These are phyloP conservation scores for Parnassius glacialis DNA, from an alignment of 2,888 invertebrate genomes.

Conservation along the genomic window DNA sequence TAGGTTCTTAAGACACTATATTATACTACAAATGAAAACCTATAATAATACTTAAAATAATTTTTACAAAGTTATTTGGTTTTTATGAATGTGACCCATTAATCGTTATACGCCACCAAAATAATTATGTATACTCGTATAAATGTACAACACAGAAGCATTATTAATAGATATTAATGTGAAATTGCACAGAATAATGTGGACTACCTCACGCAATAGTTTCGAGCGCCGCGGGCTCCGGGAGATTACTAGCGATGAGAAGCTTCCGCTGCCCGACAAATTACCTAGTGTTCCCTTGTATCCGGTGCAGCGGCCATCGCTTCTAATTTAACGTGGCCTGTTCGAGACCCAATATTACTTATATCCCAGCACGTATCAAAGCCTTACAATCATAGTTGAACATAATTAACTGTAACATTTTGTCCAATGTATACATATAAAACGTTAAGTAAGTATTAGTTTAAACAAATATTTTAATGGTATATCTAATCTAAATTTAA, in stretches of 20 bases:
- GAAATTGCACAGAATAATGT: constrained; percentile 16
- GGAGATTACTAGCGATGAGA: constrained; percentile 59
- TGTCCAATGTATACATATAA: background rate
- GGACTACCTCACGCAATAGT: constrained; percentile 18
- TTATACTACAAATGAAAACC: no score
- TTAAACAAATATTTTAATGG: no score
- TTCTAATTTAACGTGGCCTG: constrained; percentile 22
- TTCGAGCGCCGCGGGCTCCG: constrained; percentile 43
- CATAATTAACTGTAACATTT: constrained; percentile 8
- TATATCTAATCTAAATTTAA: no score
- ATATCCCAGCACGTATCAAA: constrained; percentile 10
- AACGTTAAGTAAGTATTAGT: background rate
- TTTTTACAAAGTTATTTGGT: no score
- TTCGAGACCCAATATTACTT: constrained; percentile 22
- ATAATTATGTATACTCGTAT: background rate
- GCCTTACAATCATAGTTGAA: constrained; percentile 15
- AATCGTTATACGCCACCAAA: no score
- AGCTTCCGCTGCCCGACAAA: constrained; percentile 65
- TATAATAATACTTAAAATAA: no score
- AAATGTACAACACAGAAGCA: constrained; percentile 1
- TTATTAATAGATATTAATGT: constrained; percentile 23
- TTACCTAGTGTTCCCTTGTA: constrained; percentile 39
- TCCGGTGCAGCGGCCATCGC: constrained; percentile 27
- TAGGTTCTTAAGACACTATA: no score
- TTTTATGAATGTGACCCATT: no score